Evolutionary conservation across 2,888 invertebrate species (phyloP).

Genomic region (Vandiemenella viatica): DNA sequence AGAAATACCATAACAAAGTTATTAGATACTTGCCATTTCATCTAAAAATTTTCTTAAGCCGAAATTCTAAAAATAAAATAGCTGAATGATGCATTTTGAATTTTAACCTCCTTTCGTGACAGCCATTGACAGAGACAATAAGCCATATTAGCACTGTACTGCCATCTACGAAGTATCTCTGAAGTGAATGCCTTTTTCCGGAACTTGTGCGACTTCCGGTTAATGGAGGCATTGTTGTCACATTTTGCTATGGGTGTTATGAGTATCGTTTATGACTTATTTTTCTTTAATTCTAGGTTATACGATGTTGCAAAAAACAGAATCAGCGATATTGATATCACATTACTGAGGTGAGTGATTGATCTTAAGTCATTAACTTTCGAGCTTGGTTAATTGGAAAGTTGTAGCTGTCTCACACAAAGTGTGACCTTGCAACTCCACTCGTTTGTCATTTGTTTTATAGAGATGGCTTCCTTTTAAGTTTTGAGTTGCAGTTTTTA

Average conservation of each 20-base stretch:
- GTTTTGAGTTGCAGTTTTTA: too few species aligned
- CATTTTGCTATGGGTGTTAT: conserved; percentile 14
- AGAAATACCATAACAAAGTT: too few species aligned
- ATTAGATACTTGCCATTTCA: too few species aligned
- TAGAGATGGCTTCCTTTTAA: conserved; percentile 13
- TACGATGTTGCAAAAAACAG: neutral
- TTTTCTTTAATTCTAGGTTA: conserved; percentile 1
- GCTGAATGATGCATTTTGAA: too few species aligned
- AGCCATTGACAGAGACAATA: too few species aligned
- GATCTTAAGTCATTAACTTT: neutral
- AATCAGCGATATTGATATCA: neutral
- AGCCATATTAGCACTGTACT: too few species aligned
- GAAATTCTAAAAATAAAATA: too few species aligned
- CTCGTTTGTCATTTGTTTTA: conserved; percentile 15
- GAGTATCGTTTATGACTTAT: conserved; percentile 4
- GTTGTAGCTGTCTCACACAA: conserved; percentile 6
- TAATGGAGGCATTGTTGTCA: conserved; percentile 17
- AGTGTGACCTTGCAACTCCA: conserved; percentile 18
- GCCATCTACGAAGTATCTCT: neutral
- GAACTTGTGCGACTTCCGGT: too few species aligned
- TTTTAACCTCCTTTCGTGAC: too few species aligned
- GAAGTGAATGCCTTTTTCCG: too few species aligned
- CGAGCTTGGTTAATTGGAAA: neutral
- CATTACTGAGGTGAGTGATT: neutral
- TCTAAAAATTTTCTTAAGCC: too few species aligned